Evolutionary conservation across 2,888 invertebrate species (phyloP).

Genomic region (Dendrolimus pini): DNA sequence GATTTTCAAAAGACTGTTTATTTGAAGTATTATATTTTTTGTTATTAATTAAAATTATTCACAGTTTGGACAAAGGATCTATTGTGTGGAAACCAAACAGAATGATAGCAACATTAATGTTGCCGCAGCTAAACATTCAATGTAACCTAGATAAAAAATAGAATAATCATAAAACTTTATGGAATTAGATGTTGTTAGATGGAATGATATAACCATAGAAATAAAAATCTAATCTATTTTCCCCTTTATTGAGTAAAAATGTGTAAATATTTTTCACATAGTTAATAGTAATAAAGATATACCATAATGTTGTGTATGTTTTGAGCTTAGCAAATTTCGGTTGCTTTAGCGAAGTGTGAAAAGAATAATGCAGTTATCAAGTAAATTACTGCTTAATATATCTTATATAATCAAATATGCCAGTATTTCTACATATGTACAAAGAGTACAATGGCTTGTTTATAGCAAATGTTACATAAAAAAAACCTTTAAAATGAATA

Average conservation of each 20-base stretch:
- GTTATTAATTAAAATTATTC: neutral
- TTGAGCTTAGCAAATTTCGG: neutral
- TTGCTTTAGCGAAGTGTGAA: neutral
- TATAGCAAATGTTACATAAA: no score
- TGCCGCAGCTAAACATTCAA: neutral
- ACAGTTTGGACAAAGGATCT: neutral
- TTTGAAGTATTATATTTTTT: neutral
- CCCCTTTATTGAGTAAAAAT: slow-evolving; percentile 3
- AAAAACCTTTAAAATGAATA: neutral
- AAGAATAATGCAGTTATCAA: no score
- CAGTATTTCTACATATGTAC: neutral
- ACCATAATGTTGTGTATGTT: slow-evolving; percentile 1
- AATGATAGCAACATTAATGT: neutral
- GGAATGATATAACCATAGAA: neutral
- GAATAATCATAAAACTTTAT: neutral
- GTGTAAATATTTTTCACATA: slow-evolving; percentile 28
- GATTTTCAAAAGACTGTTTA: slow-evolving; percentile 7
- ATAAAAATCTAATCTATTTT: neutral
- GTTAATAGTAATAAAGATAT: slow-evolving; percentile 26
- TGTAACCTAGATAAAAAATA: neutral
- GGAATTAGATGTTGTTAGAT: neutral
- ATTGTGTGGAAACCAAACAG: neutral
- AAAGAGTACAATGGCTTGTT: neutral
- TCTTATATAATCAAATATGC: neutral
- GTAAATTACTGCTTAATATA: neutral